phyloP scores from a whole-genome alignment of 2,113 vertebrate species.

The Sminthopsis crassicaudata region DNA sequence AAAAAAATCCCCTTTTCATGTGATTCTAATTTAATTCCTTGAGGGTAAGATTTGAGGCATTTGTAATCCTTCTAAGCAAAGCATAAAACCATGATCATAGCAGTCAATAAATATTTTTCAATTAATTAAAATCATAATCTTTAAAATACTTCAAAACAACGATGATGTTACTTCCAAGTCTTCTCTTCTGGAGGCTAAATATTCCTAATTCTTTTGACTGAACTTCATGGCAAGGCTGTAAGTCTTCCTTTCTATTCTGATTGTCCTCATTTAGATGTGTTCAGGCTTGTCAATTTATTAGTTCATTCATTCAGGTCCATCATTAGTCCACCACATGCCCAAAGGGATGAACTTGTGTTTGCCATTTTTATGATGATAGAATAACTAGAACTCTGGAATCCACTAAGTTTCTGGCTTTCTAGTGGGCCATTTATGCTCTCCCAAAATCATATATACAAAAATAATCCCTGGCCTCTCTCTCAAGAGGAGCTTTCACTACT shows the following conservation, averaged over 20 bases:
- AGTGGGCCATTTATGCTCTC: not conserved
- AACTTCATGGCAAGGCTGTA: not conserved
- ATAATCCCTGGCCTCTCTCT: constrained; percentile 1
- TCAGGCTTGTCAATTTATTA: not conserved
- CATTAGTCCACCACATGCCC: not conserved
- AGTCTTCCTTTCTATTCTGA: not conserved
- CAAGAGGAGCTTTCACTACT: constrained; percentile 1
- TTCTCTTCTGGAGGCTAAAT: not conserved
- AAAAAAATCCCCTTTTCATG: not conserved
- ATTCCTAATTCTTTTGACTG: not conserved
- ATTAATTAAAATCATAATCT: not conserved
- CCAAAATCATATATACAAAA: not conserved
- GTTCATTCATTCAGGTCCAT: not conserved
- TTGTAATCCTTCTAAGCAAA: not conserved
- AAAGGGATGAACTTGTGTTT: not conserved
- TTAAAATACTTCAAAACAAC: not conserved
- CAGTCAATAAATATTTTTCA: not conserved
- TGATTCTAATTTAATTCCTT: not conserved
- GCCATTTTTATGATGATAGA: not conserved
- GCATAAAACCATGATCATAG: not conserved
- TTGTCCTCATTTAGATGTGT: not conserved
- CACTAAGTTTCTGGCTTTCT: not conserved
- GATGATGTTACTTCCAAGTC: not conserved
- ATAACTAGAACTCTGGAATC: not conserved
- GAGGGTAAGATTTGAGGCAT: not conserved